These are phyloP conservation scores for Geotria australis DNA, from an alignment of 2,797 vertebrate species.

Conservation along the genomic window DNA sequence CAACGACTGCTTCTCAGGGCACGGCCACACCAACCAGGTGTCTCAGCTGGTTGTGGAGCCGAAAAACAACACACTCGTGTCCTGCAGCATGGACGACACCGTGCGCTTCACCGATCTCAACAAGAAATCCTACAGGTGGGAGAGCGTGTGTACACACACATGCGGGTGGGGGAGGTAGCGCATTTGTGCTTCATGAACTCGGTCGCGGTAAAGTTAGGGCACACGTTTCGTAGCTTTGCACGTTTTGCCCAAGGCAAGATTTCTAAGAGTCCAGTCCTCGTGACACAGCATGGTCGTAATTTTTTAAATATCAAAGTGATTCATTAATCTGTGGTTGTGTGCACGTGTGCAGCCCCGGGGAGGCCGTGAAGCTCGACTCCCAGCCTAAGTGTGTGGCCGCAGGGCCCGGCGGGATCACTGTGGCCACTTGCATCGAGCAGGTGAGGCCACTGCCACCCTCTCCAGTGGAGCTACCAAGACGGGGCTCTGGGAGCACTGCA, in stretches of 20 bases:
- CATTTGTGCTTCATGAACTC: too few species aligned
- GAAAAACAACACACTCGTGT: constrained; percentile 23
- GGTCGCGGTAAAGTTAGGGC: too few species aligned
- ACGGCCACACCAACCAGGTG: constrained; percentile 77
- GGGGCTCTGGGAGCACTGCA: too few species aligned
- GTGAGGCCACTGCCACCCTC: constrained; percentile 9
- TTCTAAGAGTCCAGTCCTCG: too few species aligned
- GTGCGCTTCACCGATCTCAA: constrained; percentile 36
- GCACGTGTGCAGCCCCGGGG: constrained; percentile 24
- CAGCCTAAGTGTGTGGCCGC: constrained; percentile 52
- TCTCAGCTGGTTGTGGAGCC: constrained; percentile 31
- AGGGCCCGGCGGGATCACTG: constrained; percentile 27
- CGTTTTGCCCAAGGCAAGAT: too few species aligned
- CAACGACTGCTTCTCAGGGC: constrained; percentile 42
- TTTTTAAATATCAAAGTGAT: too few species aligned
- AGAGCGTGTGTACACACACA: too few species aligned
- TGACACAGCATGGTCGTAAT: too few species aligned
- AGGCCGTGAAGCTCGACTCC: constrained; percentile 55
- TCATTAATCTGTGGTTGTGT: background rate
- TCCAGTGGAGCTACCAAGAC: too few species aligned
- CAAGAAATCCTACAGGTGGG: constrained; percentile 54
- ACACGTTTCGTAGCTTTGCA: too few species aligned
- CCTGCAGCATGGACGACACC: constrained; percentile 86
- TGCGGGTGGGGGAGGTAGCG: too few species aligned
- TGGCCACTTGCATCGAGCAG: constrained; percentile 55